A percentile compares a stretch with the other conserved stretches of the same genome.
Conservation (phyloP, 2,113 vertebrate species). For the Tylochromis polylepis region DNA sequence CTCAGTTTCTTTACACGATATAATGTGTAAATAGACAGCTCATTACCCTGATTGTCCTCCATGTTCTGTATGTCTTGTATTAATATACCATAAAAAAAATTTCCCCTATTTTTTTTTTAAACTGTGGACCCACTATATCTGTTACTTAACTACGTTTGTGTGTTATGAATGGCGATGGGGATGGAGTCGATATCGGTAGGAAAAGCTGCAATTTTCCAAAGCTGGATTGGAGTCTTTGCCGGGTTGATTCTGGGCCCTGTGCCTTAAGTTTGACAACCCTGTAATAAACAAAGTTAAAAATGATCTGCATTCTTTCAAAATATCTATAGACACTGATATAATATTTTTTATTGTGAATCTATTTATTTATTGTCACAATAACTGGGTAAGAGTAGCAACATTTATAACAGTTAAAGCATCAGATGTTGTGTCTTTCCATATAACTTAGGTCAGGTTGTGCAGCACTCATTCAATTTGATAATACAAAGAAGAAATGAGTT, state of each 20-base stretch:
- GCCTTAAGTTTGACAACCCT: rapidly evolving
- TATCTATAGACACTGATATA: background rate
- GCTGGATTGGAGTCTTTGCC: background rate
- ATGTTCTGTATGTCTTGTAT: too few species aligned
- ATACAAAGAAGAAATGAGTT: background rate
- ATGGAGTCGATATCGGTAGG: rapidly evolving
- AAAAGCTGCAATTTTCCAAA: background rate
- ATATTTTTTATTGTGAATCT: background rate
- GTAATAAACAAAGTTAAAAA: background rate
- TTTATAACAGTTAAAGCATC: background rate
- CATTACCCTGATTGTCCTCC: too few species aligned
- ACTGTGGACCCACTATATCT: background rate
- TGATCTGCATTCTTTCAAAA: background rate
- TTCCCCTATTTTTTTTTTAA: too few species aligned
- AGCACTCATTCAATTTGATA: too few species aligned
- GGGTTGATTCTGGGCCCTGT: background rate
- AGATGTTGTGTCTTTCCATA: too few species aligned
- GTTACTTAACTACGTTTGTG: background rate
- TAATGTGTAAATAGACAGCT: too few species aligned
- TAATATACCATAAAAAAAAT: too few species aligned
- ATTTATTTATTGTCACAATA: background rate
- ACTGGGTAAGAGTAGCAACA: rapidly evolving
- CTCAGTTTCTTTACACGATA: too few species aligned
- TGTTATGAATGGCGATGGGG: background rate
- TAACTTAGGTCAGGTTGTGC: too few species aligned